Conservation (phyloP, 2,113 vertebrate genomes). For the Maccullochella peelii region DNA sequence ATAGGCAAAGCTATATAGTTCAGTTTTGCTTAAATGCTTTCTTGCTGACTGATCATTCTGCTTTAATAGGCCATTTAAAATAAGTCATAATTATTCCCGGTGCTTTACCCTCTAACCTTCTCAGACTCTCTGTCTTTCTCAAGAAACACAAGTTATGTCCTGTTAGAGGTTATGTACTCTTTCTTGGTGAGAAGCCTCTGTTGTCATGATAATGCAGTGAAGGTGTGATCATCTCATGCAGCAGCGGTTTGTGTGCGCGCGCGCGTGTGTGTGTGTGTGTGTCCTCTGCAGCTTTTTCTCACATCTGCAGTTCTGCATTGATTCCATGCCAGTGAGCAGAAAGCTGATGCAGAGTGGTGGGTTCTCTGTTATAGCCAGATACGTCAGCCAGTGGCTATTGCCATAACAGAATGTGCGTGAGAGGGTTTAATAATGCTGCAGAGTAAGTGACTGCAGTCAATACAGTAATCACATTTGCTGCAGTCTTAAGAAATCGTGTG, state of each 20-base stretch:
- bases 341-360: slow-evolving; percentile 58
- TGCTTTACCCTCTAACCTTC: slow-evolving; percentile 28
- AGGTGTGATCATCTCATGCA: slow-evolving; percentile 17
- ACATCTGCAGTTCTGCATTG: slow-evolving; percentile 74
- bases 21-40: slow-evolving; percentile 44
- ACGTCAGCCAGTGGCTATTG: slow-evolving; percentile 52
- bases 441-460: slow-evolving; percentile 68
- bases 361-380: slow-evolving; percentile 55
- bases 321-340: slow-evolving; percentile 73
- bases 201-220: slow-evolving; percentile 54
- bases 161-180: slow-evolving; percentile 38
- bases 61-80: slow-evolving; percentile 55
- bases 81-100: slow-evolving; percentile 45
- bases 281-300: slow-evolving; percentile 71
- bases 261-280: slow-evolving; percentile 27
- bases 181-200: slow-evolving; percentile 18
- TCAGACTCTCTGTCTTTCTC: slow-evolving; percentile 23
- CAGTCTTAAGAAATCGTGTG: slow-evolving; percentile 37
- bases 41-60: slow-evolving; percentile 39
- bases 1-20: slow-evolving; percentile 32
- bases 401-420: slow-evolving; percentile 44
- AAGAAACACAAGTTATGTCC: slow-evolving; percentile 23
- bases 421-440: slow-evolving; percentile 61
- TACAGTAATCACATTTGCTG: slow-evolving; percentile 53
- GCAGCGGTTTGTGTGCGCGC: not conserved